phyloP scores from a whole-genome alignment of 2,113 vertebrate genomes.

The Siniperca knerii region DNA sequence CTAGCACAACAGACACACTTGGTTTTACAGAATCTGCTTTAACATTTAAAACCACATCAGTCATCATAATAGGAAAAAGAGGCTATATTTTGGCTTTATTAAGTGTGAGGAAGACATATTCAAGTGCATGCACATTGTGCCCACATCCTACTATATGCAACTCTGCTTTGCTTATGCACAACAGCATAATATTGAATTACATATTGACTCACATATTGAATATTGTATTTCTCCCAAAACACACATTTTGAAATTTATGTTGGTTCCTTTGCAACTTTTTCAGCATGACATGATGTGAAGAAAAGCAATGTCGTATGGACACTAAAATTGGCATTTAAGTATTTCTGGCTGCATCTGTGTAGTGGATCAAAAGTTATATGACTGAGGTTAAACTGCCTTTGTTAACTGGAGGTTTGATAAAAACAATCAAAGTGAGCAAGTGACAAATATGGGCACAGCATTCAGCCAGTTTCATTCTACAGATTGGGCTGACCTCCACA shows the following conservation, averaged over 20 bases:
- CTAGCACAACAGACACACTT: constrained; percentile 10
- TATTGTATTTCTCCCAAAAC: background rate
- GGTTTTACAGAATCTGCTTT: background rate
- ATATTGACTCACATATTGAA: background rate
- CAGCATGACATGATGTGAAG: background rate
- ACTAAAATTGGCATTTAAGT: background rate
- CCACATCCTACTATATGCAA: background rate
- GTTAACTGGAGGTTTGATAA: background rate
- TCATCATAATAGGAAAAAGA: background rate
- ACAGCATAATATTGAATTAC: background rate
- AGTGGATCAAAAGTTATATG: background rate
- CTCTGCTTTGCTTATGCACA: background rate
- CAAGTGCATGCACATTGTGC: background rate
- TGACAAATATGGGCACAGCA: constrained; percentile 17
- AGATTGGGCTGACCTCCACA: constrained; percentile 28
- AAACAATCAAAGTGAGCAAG: constrained; percentile 20
- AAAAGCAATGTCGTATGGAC: background rate
- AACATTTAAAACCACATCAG: constrained; percentile 37
- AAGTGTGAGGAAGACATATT: background rate
- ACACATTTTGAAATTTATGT: background rate
- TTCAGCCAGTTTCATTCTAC: constrained; percentile 29
- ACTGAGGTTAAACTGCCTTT: constrained; percentile 9
- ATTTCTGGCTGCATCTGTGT: background rate
- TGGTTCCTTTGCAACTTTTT: background rate
- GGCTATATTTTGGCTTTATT: background rate